Percentiles rank a stretch among this genome's conserved stretches.
These are phyloP conservation scores for Pyrocoelia pectoralis DNA, from an alignment of 2,888 invertebrate genomes.

Conservation along the genomic window DNA sequence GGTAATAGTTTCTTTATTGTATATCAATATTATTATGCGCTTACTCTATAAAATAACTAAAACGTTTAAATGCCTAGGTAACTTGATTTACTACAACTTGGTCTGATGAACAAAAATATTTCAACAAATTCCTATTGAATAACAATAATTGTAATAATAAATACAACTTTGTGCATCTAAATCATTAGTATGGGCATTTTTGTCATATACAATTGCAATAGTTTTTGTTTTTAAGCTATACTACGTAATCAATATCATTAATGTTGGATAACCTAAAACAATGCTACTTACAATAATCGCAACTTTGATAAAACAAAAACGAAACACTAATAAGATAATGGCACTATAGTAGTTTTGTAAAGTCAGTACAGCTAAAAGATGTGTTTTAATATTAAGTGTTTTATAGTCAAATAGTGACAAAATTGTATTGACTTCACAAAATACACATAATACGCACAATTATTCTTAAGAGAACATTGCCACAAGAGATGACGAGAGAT, in stretches of 20 bases:
- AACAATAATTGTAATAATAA: constrained; percentile 29
- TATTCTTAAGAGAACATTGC: not conserved
- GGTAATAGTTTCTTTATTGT: constrained; percentile 16
- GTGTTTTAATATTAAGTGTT: no score
- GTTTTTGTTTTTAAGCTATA: constrained; percentile 33
- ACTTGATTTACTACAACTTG: constrained; percentile 29
- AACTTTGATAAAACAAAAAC: not conserved
- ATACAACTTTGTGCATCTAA: constrained; percentile 21
- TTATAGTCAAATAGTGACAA: not conserved
- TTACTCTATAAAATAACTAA: constrained; percentile 28
- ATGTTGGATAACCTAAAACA: constrained; percentile 19
- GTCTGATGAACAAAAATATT: constrained; percentile 25
- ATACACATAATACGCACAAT: not conserved
- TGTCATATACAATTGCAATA: constrained; percentile 31
- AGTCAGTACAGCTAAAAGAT: no score
- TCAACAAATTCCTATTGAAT: constrained; percentile 20
- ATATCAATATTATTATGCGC: constrained; percentile 28
- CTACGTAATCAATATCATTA: constrained; percentile 25
- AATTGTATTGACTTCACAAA: not conserved
- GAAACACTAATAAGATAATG: not conserved
- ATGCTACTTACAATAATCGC: constrained; percentile 12
- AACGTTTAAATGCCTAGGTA: constrained; percentile 13
- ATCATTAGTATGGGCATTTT: constrained; percentile 28
- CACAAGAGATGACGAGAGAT: no score
- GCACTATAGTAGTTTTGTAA: not conserved